Conservation (phyloP, 2,797 vertebrate genomes). For the Onychomys arenicola region DNA sequence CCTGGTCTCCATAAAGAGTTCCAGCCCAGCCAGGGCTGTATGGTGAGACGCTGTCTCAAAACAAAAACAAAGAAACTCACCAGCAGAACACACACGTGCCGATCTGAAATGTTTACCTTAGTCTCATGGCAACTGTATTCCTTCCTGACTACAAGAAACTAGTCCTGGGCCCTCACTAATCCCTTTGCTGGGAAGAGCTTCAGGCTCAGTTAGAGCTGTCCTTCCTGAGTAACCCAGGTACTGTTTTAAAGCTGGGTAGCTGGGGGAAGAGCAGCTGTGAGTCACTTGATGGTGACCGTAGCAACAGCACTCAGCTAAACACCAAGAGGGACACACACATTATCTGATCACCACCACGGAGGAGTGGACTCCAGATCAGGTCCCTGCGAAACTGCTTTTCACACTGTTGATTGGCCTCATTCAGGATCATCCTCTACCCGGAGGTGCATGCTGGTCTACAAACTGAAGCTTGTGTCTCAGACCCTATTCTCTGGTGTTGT, state of each 20-base stretch:
- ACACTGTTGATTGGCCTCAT: not conserved
- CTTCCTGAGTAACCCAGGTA: not conserved
- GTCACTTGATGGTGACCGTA: not conserved
- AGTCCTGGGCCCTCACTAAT: not conserved
- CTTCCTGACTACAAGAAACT: not conserved
- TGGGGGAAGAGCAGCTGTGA: not conserved
- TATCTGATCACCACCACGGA: not conserved
- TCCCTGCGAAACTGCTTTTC: not conserved
- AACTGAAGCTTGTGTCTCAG: not conserved
- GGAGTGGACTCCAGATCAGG: not conserved
- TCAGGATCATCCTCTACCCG: not conserved
- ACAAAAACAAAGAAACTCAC: not conserved
- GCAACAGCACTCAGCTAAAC: not conserved
- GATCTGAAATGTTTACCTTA: not conserved
- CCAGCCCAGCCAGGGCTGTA: not conserved
- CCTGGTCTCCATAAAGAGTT: not conserved
- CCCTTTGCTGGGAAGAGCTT: conserved; percentile 3
- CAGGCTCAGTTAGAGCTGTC: conserved; percentile 5
- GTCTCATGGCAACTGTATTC: not conserved
- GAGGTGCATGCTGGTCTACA: not conserved
- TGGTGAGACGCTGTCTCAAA: not conserved
- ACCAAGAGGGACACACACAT: not conserved
- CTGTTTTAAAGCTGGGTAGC: conserved; percentile 37
- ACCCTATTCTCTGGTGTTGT: conserved; percentile 34
- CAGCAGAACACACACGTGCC: not conserved